Evolutionary conservation across 2,888 invertebrate genomes (phyloP), one percentile per base, ranked within the genome.

Genomic region (Sceliomorpha sp.): DNA sequence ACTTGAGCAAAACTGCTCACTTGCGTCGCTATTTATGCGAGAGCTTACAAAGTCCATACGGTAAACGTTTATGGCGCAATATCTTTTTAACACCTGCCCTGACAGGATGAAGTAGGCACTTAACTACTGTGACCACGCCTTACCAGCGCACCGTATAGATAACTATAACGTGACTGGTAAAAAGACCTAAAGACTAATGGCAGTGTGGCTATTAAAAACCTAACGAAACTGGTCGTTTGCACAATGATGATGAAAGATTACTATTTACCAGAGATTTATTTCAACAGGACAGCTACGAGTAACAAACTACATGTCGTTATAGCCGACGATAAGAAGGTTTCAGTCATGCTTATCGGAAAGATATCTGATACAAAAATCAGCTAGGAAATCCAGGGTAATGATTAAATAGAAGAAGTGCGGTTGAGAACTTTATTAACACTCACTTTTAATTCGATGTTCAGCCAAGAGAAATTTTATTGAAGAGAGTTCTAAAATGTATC

Each of bases 31-130:
- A 51, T 60, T 64, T 60, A 55, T 56, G 51, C 56, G 31, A 32
- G 32, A 26, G 59, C 55, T 53, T 56, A 60, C 64, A 56, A 64
- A 60, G 60, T 64, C 59, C 55, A 59, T 59, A 63, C 55, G 69
- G 48, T 59, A 47, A 60, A 56, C 60, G 64, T 64, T 70, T 60
- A 64, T 59, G 40, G 55, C 64, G 55, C 63, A 59, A 70, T 70
- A 70, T 59, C 63, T 64, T 70, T 59, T 63, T 59, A 70, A 60
- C 64, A 60, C 70, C 70, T 70, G 64, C 64, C 63, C 45, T 50
- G 58, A 48, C 58, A 63, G 69, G 63, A 70, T 59, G 63, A 59
- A 63, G 69, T 51, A 59, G 63, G 59, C 69, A 55, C 69, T 63
- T 59, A 55, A 63, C 69, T 63, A 59, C 63, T 27, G 59, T 48